Evolutionary conservation across 2,797 vertebrate species (phyloP).

Genomic region (Todus mexicanus): DNA sequence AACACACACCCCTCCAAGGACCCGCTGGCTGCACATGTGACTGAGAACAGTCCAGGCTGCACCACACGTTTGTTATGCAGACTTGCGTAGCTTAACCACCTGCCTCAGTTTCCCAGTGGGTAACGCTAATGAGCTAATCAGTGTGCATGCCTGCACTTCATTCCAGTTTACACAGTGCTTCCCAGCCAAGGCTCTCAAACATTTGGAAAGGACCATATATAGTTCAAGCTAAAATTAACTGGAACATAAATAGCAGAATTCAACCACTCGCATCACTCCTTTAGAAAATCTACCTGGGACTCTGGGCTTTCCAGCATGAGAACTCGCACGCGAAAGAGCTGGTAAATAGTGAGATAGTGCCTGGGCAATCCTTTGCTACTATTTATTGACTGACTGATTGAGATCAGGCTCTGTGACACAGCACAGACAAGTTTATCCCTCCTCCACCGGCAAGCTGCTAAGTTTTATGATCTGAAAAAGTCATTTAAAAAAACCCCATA

Average conservation of each 20-base stretch:
- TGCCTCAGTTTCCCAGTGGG: slow-evolving; percentile 40
- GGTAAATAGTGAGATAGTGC: not conserved
- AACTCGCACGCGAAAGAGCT: not conserved
- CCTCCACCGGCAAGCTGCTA: not conserved
- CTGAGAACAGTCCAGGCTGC: not conserved
- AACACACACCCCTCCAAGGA: not conserved
- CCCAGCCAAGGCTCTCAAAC: not conserved
- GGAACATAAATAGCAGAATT: not conserved
- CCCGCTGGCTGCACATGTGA: not conserved
- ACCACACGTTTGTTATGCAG: fast-evolving
- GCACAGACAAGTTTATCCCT: not conserved
- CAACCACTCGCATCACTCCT: not conserved
- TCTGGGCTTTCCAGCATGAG: not conserved
- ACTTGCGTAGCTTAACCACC: not conserved
- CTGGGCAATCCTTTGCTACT: not conserved
- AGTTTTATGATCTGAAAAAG: slow-evolving; percentile 25
- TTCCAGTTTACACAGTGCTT: not conserved
- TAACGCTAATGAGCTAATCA: not conserved
- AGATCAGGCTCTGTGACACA: not conserved
- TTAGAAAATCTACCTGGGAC: not conserved
- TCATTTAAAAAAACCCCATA: not conserved
- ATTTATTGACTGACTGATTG: not conserved
- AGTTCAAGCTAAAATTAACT: slow-evolving; percentile 22
- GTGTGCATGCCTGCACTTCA: not conserved
- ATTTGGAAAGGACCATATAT: not conserved